phyloP scores from a whole-genome alignment of 2,113 vertebrate genomes.

The Acanthochromis polyacanthus region DNA sequence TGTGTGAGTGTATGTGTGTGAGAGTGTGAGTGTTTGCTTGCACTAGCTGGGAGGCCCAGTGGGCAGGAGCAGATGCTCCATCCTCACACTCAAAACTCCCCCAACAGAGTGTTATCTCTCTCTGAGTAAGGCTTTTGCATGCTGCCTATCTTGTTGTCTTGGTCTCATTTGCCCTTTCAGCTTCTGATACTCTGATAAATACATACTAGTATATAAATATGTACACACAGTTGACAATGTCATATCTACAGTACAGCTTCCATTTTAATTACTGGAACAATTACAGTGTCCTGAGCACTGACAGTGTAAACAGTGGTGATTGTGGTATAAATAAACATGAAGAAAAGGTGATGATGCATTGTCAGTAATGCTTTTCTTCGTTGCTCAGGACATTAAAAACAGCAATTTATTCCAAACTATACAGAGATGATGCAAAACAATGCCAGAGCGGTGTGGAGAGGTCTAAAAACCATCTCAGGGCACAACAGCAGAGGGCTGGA shows the following conservation, averaged over 20 bases:
- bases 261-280: not conserved
- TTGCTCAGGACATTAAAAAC: not conserved
- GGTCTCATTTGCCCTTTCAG: conserved; percentile 30
- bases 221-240: not conserved
- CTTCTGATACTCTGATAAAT: conserved; percentile 26
- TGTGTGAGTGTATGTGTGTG: conserved; percentile 22
- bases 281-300: too few species aligned
- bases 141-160: conserved; percentile 15
- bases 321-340: not conserved
- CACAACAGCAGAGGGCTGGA: too few species aligned
- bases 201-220: not conserved
- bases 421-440: not conserved
- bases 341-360: not conserved
- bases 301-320: not conserved
- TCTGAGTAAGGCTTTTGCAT: conserved; percentile 40
- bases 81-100: conserved; percentile 69
- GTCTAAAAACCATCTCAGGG: too few species aligned
- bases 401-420: not conserved
- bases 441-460: too few species aligned
- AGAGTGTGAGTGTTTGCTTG: conserved; percentile 58
- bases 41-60: conserved; percentile 69
- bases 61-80: conserved; percentile 78
- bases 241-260: not conserved
- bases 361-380: not conserved
- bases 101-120: conserved; percentile 51